Evolutionary conservation across 2,797 vertebrate genomes (phyloP).

Genomic region (Buphagus erythrorhynchus): DNA sequence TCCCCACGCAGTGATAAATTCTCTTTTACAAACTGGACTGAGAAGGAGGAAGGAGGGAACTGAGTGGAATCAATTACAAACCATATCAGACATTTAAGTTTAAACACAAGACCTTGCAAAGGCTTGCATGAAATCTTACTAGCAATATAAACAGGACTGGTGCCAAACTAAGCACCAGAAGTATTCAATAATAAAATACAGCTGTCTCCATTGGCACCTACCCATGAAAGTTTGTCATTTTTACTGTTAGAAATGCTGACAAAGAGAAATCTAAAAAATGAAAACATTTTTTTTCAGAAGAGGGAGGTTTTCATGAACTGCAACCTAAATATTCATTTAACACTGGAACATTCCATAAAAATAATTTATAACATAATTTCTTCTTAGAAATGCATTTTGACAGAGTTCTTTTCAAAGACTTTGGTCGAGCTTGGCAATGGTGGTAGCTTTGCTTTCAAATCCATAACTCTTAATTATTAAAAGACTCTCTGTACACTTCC

Average conservation of each 20-base stretch:
- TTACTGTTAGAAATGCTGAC: constrained; percentile 78
- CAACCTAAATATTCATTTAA: constrained; percentile 74
- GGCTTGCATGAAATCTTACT: constrained; percentile 74
- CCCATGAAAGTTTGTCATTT: constrained; percentile 74
- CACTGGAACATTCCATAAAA: constrained; percentile 68
- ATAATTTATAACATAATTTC: constrained; percentile 76
- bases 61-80: constrained; percentile 75
- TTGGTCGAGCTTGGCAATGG: constrained; percentile 39
- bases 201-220: constrained; percentile 73
- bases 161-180: constrained; percentile 79
- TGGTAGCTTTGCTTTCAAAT: constrained; percentile 52
- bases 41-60: constrained; percentile 40
- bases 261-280: constrained; percentile 73
- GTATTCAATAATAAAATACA: constrained; percentile 81
- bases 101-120: constrained; percentile 70
- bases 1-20: constrained; percentile 42
- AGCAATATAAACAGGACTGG: constrained; percentile 75
- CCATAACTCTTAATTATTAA: constrained; percentile 65
- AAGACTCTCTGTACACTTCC: constrained; percentile 36
- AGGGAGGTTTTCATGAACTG: constrained; percentile 66
- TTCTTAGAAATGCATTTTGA: constrained; percentile 66
- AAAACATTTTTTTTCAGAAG: constrained; percentile 68
- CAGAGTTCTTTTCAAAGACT: constrained; percentile 56
- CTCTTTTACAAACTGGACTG: constrained; percentile 54
- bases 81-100: constrained; percentile 69